phyloP scores from a whole-genome alignment of 2,888 invertebrate species.

The Campopleginae sp. region DNA sequence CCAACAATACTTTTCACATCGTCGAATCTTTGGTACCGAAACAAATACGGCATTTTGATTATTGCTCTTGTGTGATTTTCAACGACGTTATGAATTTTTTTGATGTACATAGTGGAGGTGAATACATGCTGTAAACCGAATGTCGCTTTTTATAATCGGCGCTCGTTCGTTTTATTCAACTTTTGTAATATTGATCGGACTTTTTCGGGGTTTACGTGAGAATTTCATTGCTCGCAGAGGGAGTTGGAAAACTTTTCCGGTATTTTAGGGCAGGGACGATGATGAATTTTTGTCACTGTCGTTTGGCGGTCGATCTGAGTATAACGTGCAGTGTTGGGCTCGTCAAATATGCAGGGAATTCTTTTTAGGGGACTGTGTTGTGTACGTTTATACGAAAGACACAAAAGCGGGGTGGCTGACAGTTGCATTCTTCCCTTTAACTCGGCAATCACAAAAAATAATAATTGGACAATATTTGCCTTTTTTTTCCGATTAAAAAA shows the following conservation, averaged over 20 bases:
- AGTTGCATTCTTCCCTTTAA: not conserved
- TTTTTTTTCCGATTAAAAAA: not conserved
- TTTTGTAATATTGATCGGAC: conserved; percentile 27
- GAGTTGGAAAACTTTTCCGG: conserved; percentile 8
- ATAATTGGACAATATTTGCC: not conserved
- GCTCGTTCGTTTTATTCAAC: conserved; percentile 24
- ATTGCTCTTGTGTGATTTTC: conserved; percentile 22
- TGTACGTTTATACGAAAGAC: conserved; percentile 46
- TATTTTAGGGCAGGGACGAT: conserved; percentile 28
- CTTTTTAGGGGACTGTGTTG: not conserved
- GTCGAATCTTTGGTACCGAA: not conserved
- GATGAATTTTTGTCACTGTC: conserved; percentile 10
- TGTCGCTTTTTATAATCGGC: conserved; percentile 20
- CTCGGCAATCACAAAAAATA: not conserved
- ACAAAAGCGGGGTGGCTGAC: conserved; percentile 39
- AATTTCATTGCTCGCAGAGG: conserved; percentile 33
- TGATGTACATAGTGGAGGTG: conserved; percentile 15
- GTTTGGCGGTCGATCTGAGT: conserved; percentile 46
- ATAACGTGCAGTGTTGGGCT: conserved; percentile 38
- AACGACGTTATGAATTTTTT: not conserved
- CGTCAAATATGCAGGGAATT: conserved; percentile 2
- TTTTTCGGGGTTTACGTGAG: conserved; percentile 35
- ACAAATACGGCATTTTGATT: conserved; percentile 20
- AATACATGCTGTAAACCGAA: conserved; percentile 60
- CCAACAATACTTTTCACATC: not conserved